A percentile compares a stretch with the other conserved stretches of the same genome.
These are phyloP conservation scores for Palloptera scutellata DNA, from an alignment of 2,888 invertebrate genomes.

Conservation along the genomic window DNA sequence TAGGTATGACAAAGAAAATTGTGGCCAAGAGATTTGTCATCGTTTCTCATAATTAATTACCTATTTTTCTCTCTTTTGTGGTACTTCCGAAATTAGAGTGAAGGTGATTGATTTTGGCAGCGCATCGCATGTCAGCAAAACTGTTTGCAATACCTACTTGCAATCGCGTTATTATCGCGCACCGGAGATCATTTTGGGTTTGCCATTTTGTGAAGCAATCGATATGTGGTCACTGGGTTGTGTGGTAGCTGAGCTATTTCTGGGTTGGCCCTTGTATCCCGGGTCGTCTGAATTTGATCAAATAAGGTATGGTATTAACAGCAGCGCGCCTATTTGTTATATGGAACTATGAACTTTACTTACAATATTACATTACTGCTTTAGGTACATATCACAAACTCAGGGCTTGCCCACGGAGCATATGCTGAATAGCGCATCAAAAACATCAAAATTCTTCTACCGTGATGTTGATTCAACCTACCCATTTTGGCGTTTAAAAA, in stretches of 20 bases:
- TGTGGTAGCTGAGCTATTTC: slow-evolving; percentile 97
- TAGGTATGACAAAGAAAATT: slow-evolving; percentile 51
- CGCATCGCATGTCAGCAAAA: slow-evolving; percentile 98
- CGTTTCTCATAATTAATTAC: slow-evolving; percentile 1
- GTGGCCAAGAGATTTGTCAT: neutral
- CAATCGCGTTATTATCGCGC: slow-evolving; percentile 99
- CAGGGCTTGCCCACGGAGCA: slow-evolving; percentile 97
- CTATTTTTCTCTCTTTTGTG: slow-evolving; percentile 6
- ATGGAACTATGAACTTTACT: no score
- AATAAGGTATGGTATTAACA: slow-evolving; percentile 72
- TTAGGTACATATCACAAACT: slow-evolving; percentile 88
- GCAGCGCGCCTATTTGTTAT: no score
- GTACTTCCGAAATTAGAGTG: slow-evolving; percentile 69
- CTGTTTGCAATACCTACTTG: slow-evolving; percentile 98
- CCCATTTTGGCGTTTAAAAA: slow-evolving; percentile 88
- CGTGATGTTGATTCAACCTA: slow-evolving; percentile 92
- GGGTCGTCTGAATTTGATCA: slow-evolving; percentile 99
- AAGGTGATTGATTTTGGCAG: slow-evolving; percentile 99
- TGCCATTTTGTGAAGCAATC: slow-evolving; percentile 99
- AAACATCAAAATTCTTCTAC: slow-evolving; percentile 98
- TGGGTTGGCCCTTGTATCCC: slow-evolving; percentile 99
- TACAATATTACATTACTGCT: neutral
- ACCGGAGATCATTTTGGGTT: slow-evolving; percentile 94
- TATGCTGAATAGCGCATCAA: slow-evolving; percentile 96
- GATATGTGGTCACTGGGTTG: slow-evolving; percentile 99